Percentiles rank a stretch among this genome's conserved stretches.
Evolutionary conservation across 2,888 invertebrate genomes (phyloP).

Genomic region (Melanchra persicariae): DNA sequence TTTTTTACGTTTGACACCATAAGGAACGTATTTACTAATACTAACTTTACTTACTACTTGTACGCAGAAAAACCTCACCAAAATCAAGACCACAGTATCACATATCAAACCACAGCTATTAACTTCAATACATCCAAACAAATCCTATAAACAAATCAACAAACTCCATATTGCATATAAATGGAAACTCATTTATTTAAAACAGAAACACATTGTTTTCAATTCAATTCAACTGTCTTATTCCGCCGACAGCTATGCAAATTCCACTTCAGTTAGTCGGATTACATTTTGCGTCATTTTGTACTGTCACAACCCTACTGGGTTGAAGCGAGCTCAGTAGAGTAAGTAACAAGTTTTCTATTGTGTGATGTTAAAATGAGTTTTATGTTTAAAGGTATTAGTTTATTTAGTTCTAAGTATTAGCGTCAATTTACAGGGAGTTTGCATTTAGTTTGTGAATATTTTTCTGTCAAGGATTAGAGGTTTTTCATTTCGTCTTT

Average conservation of each 20-base stretch:
- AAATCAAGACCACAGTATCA: too few species aligned
- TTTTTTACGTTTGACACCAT: too few species aligned
- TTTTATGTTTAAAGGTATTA: slow-evolving; percentile 53
- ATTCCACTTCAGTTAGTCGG: slow-evolving; percentile 61
- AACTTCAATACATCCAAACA: too few species aligned
- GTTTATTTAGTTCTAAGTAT: slow-evolving; percentile 48
- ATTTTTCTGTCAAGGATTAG: slow-evolving; percentile 8
- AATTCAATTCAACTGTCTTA: slow-evolving; percentile 58
- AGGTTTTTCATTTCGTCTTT: neutral
- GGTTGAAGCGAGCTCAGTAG: slow-evolving; percentile 10
- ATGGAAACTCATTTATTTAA: slow-evolving; percentile 29
- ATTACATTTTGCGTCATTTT: slow-evolving; percentile 61
- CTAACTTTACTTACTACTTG: too few species aligned
- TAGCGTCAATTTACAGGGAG: slow-evolving; percentile 30
- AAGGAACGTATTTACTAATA: too few species aligned
- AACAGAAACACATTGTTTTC: slow-evolving; percentile 57
- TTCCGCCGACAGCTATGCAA: slow-evolving; percentile 56
- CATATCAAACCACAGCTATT: too few species aligned
- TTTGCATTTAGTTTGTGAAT: slow-evolving; percentile 26
- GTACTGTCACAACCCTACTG: slow-evolving; percentile 36
- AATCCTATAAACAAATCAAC: too few species aligned
- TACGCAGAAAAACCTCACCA: too few species aligned
- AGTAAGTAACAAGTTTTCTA: slow-evolving; percentile 62
- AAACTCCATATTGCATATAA: neutral
- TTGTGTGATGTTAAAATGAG: slow-evolving; percentile 55